These are phyloP conservation scores for Amorpha juglandis DNA, from an alignment of 2,888 invertebrate species.

Conservation along the genomic window DNA sequence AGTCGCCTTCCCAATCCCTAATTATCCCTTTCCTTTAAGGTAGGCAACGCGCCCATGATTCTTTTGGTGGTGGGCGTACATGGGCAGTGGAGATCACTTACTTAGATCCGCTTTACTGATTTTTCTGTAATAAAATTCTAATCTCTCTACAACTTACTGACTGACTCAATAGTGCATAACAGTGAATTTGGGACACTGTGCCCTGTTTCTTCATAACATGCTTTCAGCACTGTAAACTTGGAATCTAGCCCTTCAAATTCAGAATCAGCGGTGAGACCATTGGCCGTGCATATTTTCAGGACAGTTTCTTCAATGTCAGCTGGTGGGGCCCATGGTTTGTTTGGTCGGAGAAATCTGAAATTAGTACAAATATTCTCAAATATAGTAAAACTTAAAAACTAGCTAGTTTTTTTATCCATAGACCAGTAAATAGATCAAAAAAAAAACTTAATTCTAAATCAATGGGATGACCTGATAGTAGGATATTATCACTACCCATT, in stretches of 20 bases:
- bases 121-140: not conserved
- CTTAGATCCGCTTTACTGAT: too few relatives aligned
- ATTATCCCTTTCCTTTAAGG: too few relatives aligned
- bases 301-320: constrained; percentile 86
- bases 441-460: too few relatives aligned
- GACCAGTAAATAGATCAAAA: too few relatives aligned
- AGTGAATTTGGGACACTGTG: constrained; percentile 93
- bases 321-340: constrained; percentile 90
- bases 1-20: too few relatives aligned
- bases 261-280: constrained; percentile 77
- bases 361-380: not conserved
- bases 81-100: too few relatives aligned
- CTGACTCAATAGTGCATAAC: constrained; percentile 88
- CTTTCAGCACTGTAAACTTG: constrained; percentile 88
- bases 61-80: too few relatives aligned
- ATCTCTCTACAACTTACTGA: constrained; percentile 79
- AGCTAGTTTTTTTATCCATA: too few relatives aligned
- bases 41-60: too few relatives aligned
- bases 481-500: too few relatives aligned
- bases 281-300: constrained; percentile 82
- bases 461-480: too few relatives aligned
- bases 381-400: too few relatives aligned
- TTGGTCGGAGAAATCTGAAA: constrained; percentile 89
- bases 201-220: constrained; percentile 88
- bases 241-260: constrained; percentile 76